Evolutionary conservation across 2,797 vertebrate species (phyloP).

Genomic region (Leptoclinus maculatus): DNA sequence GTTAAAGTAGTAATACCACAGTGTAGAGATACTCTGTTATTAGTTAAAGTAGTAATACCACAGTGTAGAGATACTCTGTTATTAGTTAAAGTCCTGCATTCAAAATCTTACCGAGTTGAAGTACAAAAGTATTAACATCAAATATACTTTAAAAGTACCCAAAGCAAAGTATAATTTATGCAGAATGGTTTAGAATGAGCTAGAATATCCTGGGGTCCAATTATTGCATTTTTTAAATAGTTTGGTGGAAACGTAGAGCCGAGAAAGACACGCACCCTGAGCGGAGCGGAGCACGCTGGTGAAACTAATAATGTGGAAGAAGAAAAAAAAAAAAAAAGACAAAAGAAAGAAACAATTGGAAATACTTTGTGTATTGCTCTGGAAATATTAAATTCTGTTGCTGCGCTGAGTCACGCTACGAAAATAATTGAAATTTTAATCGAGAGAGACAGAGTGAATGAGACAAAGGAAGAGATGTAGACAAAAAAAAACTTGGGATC

Average conservation of each 20-base stretch:
- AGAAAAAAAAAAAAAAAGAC: slow-evolving; percentile 2
- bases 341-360: slow-evolving; percentile 42
- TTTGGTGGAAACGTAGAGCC: background rate
- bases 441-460: slow-evolving; percentile 43
- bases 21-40: no score
- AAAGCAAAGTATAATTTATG: background rate
- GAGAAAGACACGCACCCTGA: slow-evolving; percentile 14
- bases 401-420: slow-evolving; percentile 17
- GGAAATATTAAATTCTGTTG: slow-evolving; percentile 40
- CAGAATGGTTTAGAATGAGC: background rate
- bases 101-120: background rate
- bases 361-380: slow-evolving; percentile 35
- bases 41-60: no score
- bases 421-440: slow-evolving; percentile 65
- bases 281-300: background rate
- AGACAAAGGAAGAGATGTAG: background rate
- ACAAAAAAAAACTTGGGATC: background rate
- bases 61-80: background rate
- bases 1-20: no score
- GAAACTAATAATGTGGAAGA: background rate
- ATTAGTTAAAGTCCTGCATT: background rate
- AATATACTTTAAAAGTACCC: background rate
- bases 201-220: slow-evolving; percentile 25
- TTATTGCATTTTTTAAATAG: slow-evolving; percentile 29
- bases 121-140: background rate